Conservation (phyloP, 2,113 vertebrate species). For the Scomber colias region DNA sequence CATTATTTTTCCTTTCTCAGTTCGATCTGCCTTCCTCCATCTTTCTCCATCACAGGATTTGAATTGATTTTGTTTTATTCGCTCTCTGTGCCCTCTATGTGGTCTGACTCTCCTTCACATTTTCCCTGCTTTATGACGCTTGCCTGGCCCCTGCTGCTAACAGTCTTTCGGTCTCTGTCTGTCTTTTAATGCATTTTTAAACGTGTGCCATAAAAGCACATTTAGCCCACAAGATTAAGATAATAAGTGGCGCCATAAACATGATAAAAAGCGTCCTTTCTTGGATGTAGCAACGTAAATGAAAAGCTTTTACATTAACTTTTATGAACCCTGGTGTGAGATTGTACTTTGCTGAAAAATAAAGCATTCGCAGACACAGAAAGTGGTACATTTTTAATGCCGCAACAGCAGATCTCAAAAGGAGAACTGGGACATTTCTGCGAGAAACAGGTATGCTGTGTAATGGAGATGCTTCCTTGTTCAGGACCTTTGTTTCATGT, state of each 20-base stretch:
- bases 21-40: constrained; percentile 15
- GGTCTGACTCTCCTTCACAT: background rate
- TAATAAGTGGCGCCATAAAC: background rate
- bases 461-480: too few relatives aligned
- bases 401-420: too few relatives aligned
- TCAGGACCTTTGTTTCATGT: too few relatives aligned
- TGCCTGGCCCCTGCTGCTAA: background rate
- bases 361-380: too few relatives aligned
- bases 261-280: background rate
- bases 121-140: background rate
- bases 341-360: background rate
- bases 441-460: too few relatives aligned
- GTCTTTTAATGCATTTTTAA: background rate
- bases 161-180: background rate
- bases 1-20: background rate
- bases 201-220: background rate
- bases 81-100: background rate
- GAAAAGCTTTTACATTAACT: background rate
- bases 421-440: too few relatives aligned
- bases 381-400: too few relatives aligned
- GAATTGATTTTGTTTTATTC: constrained; percentile 35
- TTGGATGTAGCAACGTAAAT: too few relatives aligned
- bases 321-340: too few relatives aligned
- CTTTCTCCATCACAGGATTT: constrained; percentile 8
- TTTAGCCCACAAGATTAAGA: background rate